Conservation (phyloP, 2,797 vertebrate genomes). For the Thamnophis elegans region DNA sequence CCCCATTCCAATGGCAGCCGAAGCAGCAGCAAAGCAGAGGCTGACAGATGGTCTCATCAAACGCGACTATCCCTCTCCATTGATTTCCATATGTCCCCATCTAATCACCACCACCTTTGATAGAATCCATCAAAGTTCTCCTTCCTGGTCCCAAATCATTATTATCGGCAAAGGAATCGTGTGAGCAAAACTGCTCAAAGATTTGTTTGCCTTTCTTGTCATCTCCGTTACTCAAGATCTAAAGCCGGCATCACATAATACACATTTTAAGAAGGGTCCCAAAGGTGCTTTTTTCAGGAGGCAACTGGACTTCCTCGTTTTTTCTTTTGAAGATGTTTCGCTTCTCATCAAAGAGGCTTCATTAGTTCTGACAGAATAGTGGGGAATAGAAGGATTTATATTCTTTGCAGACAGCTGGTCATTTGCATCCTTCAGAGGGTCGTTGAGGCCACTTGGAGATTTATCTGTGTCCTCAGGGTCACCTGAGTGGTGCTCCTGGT, state of each 20-base stretch:
- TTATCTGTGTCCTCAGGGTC: no score
- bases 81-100: slow-evolving; percentile 1
- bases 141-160: slow-evolving; percentile 49
- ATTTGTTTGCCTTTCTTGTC: slow-evolving; percentile 56
- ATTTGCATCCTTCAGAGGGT: no score
- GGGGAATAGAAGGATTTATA: no score
- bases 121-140: slow-evolving; percentile 30
- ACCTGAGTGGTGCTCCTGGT: no score
- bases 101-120: background rate
- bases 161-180: slow-evolving; percentile 69
- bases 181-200: slow-evolving; percentile 59
- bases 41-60: fast-evolving
- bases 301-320: no score
- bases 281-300: no score
- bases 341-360: no score
- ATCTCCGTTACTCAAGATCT: slow-evolving; percentile 41
- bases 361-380: no score
- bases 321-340: background rate
- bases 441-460: no score
- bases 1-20: no score
- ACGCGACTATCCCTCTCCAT: fast-evolving
- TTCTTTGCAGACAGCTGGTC: no score
- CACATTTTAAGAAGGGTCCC: slow-evolving; percentile 19
- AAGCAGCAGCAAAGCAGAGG: no score
- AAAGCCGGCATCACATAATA: slow-evolving; percentile 34